Evolutionary conservation across 1,140 invertebrate species (phyloP).

Genomic region (Hydropsyche tenuis): DNA sequence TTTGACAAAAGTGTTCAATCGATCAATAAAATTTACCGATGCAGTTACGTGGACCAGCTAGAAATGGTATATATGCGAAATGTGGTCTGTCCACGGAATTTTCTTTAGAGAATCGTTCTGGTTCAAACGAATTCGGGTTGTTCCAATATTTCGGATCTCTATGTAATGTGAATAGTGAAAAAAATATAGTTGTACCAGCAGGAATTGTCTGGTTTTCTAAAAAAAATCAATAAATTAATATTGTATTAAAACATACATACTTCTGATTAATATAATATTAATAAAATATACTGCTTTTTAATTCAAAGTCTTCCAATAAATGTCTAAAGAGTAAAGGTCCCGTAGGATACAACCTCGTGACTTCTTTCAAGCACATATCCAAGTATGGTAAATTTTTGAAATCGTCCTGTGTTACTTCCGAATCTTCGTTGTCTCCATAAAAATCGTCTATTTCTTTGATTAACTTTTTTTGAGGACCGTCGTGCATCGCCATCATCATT

Average conservation of each 20-base stretch:
- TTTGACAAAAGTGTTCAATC: no score
- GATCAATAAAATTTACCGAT: constrained; percentile 12
- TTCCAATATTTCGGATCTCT: constrained; percentile 16
- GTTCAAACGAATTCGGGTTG: background rate
- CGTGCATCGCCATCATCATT: constrained; percentile 27
- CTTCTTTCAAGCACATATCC: constrained; percentile 29
- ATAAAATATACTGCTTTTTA: constrained; percentile 10
- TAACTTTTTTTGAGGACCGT: constrained; percentile 6
- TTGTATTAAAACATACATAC: background rate
- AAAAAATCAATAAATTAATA: constrained; percentile 9
- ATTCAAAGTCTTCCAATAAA: background rate
- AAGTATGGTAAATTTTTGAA: constrained; percentile 9
- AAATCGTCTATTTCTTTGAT: constrained; percentile 7
- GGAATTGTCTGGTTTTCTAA: constrained; percentile 11
- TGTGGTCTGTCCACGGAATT: background rate
- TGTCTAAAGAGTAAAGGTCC: background rate
- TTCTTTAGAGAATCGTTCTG: constrained; percentile 28
- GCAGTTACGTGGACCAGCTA: constrained; percentile 5
- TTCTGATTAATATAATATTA: background rate
- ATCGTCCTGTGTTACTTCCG: background rate
- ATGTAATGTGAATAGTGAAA: background rate
- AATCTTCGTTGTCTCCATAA: background rate
- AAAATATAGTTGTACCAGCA: background rate
- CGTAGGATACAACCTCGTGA: background rate
- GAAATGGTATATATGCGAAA: background rate